Base-by-base conservation (phyloP, 2,888 invertebrate species). In the Criorhina ranunculi region DNA sequence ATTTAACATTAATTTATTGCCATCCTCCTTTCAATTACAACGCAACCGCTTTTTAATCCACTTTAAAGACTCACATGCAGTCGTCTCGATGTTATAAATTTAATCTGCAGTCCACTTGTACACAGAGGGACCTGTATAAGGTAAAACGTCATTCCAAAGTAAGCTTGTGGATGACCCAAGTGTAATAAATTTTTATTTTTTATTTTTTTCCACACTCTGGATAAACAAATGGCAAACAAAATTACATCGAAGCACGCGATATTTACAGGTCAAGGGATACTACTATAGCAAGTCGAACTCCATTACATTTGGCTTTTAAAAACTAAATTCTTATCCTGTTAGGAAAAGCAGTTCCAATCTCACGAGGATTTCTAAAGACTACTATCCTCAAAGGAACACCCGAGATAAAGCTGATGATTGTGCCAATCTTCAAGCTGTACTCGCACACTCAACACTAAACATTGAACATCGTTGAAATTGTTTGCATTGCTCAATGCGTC, bases 21-120 rank as follows among this genome's bases (percentile, higher is more conserved):
- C 62, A 62, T 78, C 83, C 73, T 69, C 62, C 37, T 55, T 75
- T 69, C 78, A 83, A 83, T 78, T 73, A 83, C 78, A 83, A 69
- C 57, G 62, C 64, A 69, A 64, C 67, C 37, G 57, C 78, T 49
- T 75, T 83, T 83, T 78, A 78, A 83, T 83, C 73, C 83, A 75
- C 62, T 78, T 75, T 59, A 59, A 33, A 24, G 19, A 62, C 24
- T 59, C 51, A 46, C 44, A 60, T 24, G 31, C 60, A 53, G 42
- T 11, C 29, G 49, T 76, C 42, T 57, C 69, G 35, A 51, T 44
- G 78, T 59, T 62, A 62, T 75, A 83, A 83, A 83, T 78, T 73
- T 42, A 35, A 19, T 31, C 60, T 24, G 44, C n/a, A 64, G 35
- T 42, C n/a, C 19, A 24, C 62, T 17, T 37, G 17, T n/a, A n/a